Base-by-base conservation (phyloP, 2,113 vertebrate species). In the Pseudois nayaur region DNA sequence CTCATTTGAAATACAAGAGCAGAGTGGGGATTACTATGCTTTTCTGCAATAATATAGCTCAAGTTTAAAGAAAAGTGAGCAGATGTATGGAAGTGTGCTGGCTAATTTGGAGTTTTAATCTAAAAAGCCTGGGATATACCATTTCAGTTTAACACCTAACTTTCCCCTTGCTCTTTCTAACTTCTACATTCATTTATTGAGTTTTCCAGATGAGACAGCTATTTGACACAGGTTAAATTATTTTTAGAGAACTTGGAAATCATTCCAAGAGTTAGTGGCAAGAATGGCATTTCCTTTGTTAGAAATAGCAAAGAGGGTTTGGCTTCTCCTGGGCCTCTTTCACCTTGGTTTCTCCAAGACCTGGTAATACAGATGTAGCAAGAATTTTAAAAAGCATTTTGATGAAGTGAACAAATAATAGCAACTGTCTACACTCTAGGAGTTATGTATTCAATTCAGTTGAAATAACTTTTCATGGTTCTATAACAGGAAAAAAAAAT, bases 211-310 rank as follows among this genome's bases (percentile, higher is more conserved):
- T 96, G 95, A 98, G 97, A 97, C 98, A 97, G 94, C 98, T 97
- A 95, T 94, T 98, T 97, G 98, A 98, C 96, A 98, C 87, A 97
- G 86, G 98, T 96, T 97, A 97, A 98, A 98, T 98, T 97, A 98
- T 97, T 98, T 98, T 98, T 76, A 94, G 94, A 97, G 97, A 92
- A 96, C 93, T 98, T 98, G 86, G 96, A 97, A 98, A 97, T 97
- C 83, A 97, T 97, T 98, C 86, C 97, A 96, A 98, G 97, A 96
- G 83, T 96, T 98, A 97, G 94, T 97, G 95, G 95, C 95, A 97
- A 97, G 96, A 98, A 98, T 96, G 97, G 97, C 93, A 98, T 97
- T 98, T 98, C 97, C 97, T 98, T 98, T 98, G 98, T 98, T 97
- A 97, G 94, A 97, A 98, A 96, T 40, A 97, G 94, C 89, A 97